phyloP scores from a whole-genome alignment of 1,140 invertebrate species.

The Brachionus paranguensis region DNA sequence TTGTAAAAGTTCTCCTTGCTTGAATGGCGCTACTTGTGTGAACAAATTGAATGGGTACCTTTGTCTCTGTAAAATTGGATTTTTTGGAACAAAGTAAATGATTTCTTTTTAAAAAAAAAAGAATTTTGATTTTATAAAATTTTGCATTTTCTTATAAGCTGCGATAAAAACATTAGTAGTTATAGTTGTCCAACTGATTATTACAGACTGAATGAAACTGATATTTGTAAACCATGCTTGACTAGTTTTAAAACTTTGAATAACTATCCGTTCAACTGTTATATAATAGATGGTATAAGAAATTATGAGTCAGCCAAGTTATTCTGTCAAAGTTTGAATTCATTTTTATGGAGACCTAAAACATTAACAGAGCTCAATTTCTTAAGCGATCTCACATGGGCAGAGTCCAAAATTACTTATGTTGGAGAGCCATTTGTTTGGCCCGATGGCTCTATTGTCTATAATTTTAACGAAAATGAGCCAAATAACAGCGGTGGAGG shows the following conservation, averaged over 20 bases:
- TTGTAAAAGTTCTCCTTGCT: not conserved
- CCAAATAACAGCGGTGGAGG: not conserved
- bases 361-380: not conserved
- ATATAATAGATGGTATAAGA: not conserved
- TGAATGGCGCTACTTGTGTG: not conserved
- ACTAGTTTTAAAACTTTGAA: not conserved
- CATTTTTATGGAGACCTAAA: not conserved
- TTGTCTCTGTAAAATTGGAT: not conserved
- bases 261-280: not conserved
- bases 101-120: not conserved
- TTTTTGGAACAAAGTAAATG: not conserved
- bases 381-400: not conserved
- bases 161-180: not conserved
- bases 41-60: not conserved
- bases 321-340: not conserved
- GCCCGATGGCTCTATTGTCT: not conserved
- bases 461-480: not conserved
- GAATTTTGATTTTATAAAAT: not conserved
- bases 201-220: not conserved
- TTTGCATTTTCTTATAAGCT: not conserved
- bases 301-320: not conserved
- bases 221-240: not conserved
- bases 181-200: not conserved
- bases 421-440: not conserved
- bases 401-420: not conserved